Conservation (phyloP, 2,888 invertebrate genomes). For the Agrilus mali region DNA sequence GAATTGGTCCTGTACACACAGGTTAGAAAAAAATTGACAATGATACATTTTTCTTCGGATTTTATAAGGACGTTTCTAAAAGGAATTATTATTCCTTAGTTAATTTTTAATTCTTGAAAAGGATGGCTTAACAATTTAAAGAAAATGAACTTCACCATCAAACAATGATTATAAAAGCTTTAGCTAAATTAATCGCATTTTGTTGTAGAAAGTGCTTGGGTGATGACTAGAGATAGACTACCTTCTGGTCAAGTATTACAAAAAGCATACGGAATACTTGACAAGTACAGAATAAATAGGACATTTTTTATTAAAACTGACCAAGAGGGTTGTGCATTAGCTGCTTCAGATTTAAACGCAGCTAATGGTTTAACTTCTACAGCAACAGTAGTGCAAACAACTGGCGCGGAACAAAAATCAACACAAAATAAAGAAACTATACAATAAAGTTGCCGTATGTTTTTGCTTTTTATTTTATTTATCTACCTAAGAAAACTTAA, state of each 20-base stretch:
- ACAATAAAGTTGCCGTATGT: too few relatives aligned
- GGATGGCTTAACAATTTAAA: too few relatives aligned
- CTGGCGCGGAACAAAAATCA: slow-evolving; percentile 27
- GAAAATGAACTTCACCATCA: too few relatives aligned
- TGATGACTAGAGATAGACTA: slow-evolving; percentile 56
- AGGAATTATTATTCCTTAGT: too few relatives aligned
- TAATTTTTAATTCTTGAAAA: too few relatives aligned
- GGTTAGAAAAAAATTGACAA: slow-evolving; percentile 43
- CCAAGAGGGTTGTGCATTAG: slow-evolving; percentile 59
- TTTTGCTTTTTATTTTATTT: too few relatives aligned
- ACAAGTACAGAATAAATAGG: slow-evolving; percentile 60
- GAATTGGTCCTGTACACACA: slow-evolving; percentile 59
- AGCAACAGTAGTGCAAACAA: slow-evolving; percentile 27
- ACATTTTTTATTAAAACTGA: slow-evolving; percentile 68
- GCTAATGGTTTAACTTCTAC: slow-evolving; percentile 31
- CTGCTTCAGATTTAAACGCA: slow-evolving; percentile 32
- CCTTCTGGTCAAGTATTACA: slow-evolving; percentile 50
- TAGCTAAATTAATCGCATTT: background rate
- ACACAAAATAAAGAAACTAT: too few relatives aligned
- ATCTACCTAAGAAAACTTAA: too few relatives aligned
- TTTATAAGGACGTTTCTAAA: too few relatives aligned
- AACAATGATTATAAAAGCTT: too few relatives aligned
- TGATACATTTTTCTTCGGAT: too few relatives aligned
- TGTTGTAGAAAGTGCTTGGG: slow-evolving; percentile 57
- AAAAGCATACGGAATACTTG: slow-evolving; percentile 57